phyloP scores from a whole-genome alignment of 1,140 invertebrate genomes.

The Drosophila insularis region DNA sequence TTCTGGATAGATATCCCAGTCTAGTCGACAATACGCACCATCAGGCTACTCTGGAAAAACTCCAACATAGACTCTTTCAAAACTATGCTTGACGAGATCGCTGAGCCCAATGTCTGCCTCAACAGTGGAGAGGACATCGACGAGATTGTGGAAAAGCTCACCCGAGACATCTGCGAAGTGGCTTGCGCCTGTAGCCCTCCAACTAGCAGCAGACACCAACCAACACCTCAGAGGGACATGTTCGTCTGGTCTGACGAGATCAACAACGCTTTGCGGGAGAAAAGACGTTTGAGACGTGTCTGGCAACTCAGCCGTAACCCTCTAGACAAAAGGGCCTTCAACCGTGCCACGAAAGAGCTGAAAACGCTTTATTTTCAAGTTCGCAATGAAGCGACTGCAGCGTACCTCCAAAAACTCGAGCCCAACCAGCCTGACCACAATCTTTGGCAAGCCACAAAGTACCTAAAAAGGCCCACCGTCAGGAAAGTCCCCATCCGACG shows the following conservation, averaged over 20 bases:
- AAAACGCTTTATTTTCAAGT: not conserved
- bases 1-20: too few species aligned
- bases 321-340: not conserved
- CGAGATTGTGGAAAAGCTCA: not conserved
- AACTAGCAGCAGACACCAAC: too few species aligned
- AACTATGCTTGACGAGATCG: too few species aligned
- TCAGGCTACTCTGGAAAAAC: too few species aligned
- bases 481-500: not conserved
- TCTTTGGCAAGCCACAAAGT: not conserved
- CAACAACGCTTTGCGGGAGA: not conserved
- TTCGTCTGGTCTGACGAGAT: not conserved
- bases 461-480: not conserved
- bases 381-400: not conserved
- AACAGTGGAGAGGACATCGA: too few species aligned
- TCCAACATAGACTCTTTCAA: too few species aligned
- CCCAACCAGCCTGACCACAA: not conserved
- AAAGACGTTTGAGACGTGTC: not conserved
- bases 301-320: constrained; percentile 5
- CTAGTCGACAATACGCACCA: too few species aligned
- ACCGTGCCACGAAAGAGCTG: not conserved
- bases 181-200: too few species aligned
- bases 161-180: too few species aligned
- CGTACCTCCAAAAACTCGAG: too few species aligned
- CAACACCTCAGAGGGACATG: not conserved
- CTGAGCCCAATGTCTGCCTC: too few species aligned